Percentiles rank a stretch among this genome's conserved stretches.
These are phyloP conservation scores for Toxotes chatareus DNA, from an alignment of 2,113 vertebrate species.

Conservation along the genomic window DNA sequence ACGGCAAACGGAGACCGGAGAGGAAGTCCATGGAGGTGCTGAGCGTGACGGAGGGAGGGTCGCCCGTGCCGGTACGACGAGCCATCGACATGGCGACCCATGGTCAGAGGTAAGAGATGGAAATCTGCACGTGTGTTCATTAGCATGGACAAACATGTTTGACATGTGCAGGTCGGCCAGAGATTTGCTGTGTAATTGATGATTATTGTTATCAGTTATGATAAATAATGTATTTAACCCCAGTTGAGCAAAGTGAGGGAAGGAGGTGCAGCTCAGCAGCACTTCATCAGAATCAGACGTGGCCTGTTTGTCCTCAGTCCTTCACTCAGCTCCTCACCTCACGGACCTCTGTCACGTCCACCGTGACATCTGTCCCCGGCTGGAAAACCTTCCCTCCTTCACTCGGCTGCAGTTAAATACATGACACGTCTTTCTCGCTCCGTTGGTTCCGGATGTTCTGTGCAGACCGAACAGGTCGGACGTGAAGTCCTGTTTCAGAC, in stretches of 20 bases:
- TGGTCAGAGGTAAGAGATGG: constrained; percentile 90
- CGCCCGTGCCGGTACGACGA: constrained; percentile 95
- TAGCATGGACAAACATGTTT: constrained; percentile 36
- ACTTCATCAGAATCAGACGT: no score
- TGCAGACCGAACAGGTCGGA: not conserved
- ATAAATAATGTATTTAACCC: constrained; percentile 49
- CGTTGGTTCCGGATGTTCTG: not conserved
- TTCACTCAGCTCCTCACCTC: not conserved
- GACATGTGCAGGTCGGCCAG: not conserved
- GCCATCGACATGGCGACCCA: constrained; percentile 98
- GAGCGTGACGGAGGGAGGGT: constrained; percentile 95
- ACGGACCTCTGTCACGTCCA: not conserved
- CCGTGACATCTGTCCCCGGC: not conserved
- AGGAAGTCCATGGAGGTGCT: constrained; percentile 99
- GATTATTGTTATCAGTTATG: constrained; percentile 10
- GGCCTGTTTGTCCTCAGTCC: constrained; percentile 5
- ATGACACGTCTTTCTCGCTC: constrained; percentile 19
- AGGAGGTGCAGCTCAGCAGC: not conserved
- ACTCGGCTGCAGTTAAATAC: constrained; percentile 54
- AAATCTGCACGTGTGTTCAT: constrained; percentile 17
- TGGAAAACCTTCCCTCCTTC: constrained; percentile 21
- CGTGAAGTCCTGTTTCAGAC: not conserved
- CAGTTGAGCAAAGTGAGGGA: constrained; percentile 13
- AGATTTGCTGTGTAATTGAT: not conserved
- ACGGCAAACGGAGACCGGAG: constrained; percentile 95